phyloP scores from a whole-genome alignment of 2,797 vertebrate species.

The Channa striata region DNA sequence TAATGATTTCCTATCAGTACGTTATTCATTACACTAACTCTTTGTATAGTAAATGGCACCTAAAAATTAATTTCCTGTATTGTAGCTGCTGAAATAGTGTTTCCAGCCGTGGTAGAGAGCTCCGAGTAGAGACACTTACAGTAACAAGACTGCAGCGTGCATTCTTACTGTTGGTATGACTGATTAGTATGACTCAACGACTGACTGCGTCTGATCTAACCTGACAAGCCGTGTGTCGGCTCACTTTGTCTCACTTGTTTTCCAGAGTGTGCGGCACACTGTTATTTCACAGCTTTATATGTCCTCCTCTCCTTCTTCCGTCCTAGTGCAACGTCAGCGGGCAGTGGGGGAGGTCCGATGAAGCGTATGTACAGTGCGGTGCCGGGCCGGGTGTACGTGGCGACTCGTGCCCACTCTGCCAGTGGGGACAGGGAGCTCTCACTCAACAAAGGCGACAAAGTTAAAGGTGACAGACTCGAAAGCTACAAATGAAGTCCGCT shows the following conservation, averaged over 20 bases:
- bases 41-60: background rate
- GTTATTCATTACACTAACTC: background rate
- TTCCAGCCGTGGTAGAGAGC: background rate
- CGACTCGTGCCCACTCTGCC: conserved; percentile 88
- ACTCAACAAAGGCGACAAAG: conserved; percentile 93
- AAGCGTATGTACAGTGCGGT: conserved; percentile 93
- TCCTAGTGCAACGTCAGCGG: conserved; percentile 62
- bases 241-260: conserved; percentile 55
- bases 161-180: conserved; percentile 33
- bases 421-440: conserved; percentile 90
- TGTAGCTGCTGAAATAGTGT: background rate
- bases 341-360: conserved; percentile 75
- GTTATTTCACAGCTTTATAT: conserved; percentile 41
- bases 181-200: conserved; percentile 49
- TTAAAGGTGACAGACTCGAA: conserved; percentile 86
- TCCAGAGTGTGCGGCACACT: conserved; percentile 27
- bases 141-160: conserved; percentile 19
- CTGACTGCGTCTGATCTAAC: conserved; percentile 38
- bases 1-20: background rate
- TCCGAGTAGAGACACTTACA: background rate
- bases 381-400: conserved; percentile 91
- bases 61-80: background rate
- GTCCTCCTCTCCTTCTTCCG: conserved; percentile 6
- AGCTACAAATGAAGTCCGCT: background rate
- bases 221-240: conserved; percentile 46